Evolutionary conservation across 2,888 invertebrate species (phyloP).

Genomic region (Acanthoscelides obtectus): DNA sequence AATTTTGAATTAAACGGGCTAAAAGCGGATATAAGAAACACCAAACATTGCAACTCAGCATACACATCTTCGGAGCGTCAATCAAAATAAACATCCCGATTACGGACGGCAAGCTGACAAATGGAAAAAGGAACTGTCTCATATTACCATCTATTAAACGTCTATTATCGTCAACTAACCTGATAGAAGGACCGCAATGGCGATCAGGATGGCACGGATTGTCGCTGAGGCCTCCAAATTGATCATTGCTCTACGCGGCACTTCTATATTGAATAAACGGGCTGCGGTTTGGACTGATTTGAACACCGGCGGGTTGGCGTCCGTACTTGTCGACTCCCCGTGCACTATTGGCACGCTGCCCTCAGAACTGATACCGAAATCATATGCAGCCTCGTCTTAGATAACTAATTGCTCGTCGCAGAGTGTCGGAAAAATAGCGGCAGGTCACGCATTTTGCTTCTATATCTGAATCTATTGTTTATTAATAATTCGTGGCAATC

Average conservation of each 20-base stretch:
- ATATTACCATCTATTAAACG: neutral
- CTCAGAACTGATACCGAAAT: neutral
- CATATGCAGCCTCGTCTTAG: neutral
- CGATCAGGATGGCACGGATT: neutral
- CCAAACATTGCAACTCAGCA: no score
- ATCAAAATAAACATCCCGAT: no score
- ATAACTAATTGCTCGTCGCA: neutral
- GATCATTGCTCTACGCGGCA: neutral
- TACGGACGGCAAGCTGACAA: neutral
- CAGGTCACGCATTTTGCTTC: neutral
- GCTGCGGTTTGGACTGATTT: no score
- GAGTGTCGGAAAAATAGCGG: neutral
- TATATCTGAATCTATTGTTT: neutral
- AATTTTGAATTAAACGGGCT: no score
- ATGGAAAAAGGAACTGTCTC: neutral
- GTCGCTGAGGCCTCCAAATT: neutral
- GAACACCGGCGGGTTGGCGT: no score
- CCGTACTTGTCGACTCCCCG: neutral
- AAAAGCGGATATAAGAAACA: no score
- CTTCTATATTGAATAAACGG: neutral
- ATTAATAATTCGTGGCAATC: neutral
- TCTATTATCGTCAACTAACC: neutral
- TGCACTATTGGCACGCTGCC: neutral
- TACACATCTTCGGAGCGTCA: no score
- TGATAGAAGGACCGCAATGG: neutral